A percentile compares a stretch with the other conserved stretches of the same genome.
These are phyloP conservation scores for Dioctria linearis DNA, from an alignment of 2,888 invertebrate genomes.

Conservation along the genomic window DNA sequence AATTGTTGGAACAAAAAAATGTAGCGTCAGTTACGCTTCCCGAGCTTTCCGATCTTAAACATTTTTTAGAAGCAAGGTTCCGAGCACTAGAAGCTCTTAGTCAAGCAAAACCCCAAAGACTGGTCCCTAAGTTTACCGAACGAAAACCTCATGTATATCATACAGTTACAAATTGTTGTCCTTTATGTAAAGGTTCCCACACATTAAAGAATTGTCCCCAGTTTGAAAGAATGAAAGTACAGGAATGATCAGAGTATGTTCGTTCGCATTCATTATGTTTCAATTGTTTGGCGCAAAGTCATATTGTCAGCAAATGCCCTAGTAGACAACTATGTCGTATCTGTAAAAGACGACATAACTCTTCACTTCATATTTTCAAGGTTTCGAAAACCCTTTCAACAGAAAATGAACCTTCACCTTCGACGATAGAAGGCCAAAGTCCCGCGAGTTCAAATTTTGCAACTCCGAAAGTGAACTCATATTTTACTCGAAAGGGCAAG, in stretches of 20 bases:
- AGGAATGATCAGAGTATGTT: neutral
- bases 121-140: neutral
- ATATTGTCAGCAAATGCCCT: neutral
- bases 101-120: too few species aligned
- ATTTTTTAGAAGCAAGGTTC: neutral
- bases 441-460: neutral
- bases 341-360: too few species aligned
- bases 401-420: neutral
- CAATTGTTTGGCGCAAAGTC: neutral
- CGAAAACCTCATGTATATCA: neutral
- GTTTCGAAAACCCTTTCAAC: too few species aligned
- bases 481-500: conserved; percentile 1
- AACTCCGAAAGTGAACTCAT: neutral
- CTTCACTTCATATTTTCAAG: neutral
- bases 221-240: too few species aligned
- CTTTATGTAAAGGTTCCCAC: neutral
- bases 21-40: too few species aligned
- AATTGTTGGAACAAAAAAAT: conserved; percentile 8
- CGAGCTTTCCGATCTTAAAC: too few species aligned
- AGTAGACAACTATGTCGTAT: neutral
- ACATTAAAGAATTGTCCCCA: too few species aligned
- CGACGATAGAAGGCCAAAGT: neutral
- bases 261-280: conserved; percentile 9
- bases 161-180: neutral
- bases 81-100: neutral